Conservation (phyloP, 2,888 invertebrate species). For the Torymus texanus region DNA sequence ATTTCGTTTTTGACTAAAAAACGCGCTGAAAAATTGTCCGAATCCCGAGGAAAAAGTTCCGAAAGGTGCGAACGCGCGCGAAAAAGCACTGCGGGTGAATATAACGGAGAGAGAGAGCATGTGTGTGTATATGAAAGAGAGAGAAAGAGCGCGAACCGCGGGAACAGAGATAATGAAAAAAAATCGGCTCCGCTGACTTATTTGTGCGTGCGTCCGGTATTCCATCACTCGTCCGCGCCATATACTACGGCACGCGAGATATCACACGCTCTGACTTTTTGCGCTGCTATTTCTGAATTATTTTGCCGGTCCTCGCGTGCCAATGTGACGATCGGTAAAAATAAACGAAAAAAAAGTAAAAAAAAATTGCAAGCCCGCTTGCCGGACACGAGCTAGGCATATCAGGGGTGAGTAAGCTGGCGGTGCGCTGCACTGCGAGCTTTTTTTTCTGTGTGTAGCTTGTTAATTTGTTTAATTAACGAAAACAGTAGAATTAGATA, state of each 20-base stretch:
- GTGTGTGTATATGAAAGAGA: too few species aligned
- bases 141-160: slow-evolving; percentile 23
- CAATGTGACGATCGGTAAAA: too few species aligned
- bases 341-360: too few species aligned
- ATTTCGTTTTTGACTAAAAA: too few species aligned
- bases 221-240: slow-evolving; percentile 47
- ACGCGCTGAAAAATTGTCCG: too few species aligned
- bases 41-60: too few species aligned
- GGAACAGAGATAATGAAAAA: slow-evolving; percentile 12
- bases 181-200: slow-evolving; percentile 55
- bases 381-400: slow-evolving; percentile 66
- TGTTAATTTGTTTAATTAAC: slow-evolving; percentile 14
- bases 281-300: slow-evolving; percentile 69
- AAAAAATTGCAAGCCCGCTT: slow-evolving; percentile 62
- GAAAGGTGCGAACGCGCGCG: too few species aligned
- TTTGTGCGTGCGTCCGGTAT: slow-evolving; percentile 62
- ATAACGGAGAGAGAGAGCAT: too few species aligned
- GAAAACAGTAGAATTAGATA: slow-evolving; percentile 11
- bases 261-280: slow-evolving; percentile 62
- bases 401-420: slow-evolving; percentile 74
- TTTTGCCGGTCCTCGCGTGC: slow-evolving; percentile 68
- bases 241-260: background rate
- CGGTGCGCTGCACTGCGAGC: slow-evolving; percentile 71
- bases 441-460: slow-evolving; percentile 28
- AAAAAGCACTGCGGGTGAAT: too few species aligned